phyloP scores from a whole-genome alignment of 2,113 vertebrate genomes.

The Chloropsis hardwickii region DNA sequence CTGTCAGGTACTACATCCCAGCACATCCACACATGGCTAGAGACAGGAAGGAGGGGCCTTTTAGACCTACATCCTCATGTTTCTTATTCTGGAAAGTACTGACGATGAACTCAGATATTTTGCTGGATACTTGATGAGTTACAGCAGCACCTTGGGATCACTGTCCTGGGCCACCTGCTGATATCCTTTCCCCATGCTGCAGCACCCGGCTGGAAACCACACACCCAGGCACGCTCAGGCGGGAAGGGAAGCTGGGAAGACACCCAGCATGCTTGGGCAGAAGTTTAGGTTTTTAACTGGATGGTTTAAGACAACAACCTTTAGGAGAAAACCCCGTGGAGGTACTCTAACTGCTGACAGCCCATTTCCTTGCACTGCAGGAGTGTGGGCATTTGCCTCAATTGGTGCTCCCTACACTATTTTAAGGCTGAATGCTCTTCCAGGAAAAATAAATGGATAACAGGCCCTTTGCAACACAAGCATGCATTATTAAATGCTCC shows the following conservation, averaged over 20 bases:
- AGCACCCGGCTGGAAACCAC: background rate
- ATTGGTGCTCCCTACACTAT: background rate
- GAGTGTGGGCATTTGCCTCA: background rate
- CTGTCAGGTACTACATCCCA: background rate
- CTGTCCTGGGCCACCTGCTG: background rate
- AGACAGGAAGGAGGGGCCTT: background rate
- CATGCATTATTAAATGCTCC: background rate
- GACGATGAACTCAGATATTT: background rate
- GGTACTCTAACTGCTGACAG: background rate
- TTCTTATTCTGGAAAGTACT: background rate
- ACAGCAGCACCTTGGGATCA: fast-evolving
- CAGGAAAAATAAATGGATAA: background rate
- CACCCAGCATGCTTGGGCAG: fast-evolving
- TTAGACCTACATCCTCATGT: background rate
- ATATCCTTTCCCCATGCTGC: fast-evolving
- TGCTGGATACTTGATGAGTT: fast-evolving
- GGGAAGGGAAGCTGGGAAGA: background rate
- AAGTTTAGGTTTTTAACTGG: background rate
- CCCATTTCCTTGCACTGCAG: background rate
- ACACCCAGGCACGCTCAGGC: fast-evolving
- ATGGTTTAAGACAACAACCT: background rate
- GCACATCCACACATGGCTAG: background rate
- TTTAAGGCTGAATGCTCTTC: background rate
- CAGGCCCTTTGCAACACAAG: background rate
- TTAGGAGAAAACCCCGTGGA: background rate